phyloP scores from a whole-genome alignment of 23 tunicate genomes.

The Trididemnum nubilum region DNA sequence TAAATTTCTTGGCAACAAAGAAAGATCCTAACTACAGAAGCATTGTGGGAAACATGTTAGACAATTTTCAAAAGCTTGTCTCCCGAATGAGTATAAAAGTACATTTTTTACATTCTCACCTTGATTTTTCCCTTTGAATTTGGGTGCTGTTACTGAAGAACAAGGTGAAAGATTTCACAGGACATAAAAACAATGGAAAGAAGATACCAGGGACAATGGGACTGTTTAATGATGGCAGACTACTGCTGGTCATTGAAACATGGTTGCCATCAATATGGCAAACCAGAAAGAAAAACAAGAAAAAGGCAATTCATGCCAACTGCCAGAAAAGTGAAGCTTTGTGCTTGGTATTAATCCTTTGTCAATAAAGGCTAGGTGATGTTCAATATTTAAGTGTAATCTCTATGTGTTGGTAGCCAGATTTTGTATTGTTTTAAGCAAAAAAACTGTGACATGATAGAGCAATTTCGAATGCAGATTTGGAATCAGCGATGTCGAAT shows the following conservation, averaged over 20 bases:
- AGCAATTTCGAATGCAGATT: constrained; percentile 29
- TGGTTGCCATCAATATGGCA: constrained; percentile 11
- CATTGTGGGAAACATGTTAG: too few species aligned
- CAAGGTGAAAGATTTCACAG: constrained; percentile 14
- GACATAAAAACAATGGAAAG: constrained; percentile 16
- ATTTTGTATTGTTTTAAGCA: not conserved
- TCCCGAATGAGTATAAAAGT: constrained; percentile 27
- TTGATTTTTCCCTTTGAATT: constrained; percentile 22
- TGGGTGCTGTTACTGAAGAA: constrained; percentile 16
- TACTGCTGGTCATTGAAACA: constrained; percentile 22
- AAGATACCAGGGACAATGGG: constrained; percentile 32
- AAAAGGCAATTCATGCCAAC: constrained; percentile 23
- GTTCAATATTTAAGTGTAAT: constrained; percentile 13
- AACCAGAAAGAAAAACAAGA: constrained; percentile 13
- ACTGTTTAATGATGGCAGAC: constrained; percentile 23
- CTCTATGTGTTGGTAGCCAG: constrained; percentile 1
- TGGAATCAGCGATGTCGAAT: constrained; percentile 23
- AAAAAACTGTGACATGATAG: constrained; percentile 19
- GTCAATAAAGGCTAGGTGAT: constrained; percentile 20
- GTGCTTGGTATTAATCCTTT: constrained; percentile 10
- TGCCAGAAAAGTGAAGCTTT: constrained; percentile 15
- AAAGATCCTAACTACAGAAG: constrained; percentile 15
- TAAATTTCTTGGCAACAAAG: constrained; percentile 15
- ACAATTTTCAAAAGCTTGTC: constrained; percentile 13
- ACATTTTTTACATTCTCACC: constrained; percentile 28